Evolutionary conservation across 1,140 invertebrate genomes (phyloP), one percentile per base, ranked within the genome.

Genomic region (Drosophila setifemur): DNA sequence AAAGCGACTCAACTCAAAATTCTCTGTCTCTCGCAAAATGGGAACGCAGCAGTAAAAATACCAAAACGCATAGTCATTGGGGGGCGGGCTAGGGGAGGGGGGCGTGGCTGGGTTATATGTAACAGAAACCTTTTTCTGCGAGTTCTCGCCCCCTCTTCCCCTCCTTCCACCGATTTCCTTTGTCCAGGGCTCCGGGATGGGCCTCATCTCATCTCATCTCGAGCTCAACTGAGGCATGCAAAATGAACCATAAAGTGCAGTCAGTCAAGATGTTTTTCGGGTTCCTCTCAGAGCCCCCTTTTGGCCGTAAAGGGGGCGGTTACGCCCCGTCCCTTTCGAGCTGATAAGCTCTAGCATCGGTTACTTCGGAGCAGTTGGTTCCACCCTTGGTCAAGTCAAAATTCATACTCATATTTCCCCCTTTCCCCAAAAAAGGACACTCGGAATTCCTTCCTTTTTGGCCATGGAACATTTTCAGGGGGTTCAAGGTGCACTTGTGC

Each of bases 1-100:
- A 58, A 63, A 45, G 50, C 70, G 52, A 68, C 54, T 50, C 70
- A 52, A 68, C 54, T 50, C 50, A 48, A 69, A 64, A 54, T 70
- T 70, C 44, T 75, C 58, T 66, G 49, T 55, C 49, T 71, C 19
- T 40, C 61, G 54, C n/a, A n/a, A n/a, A n/a, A n/a, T n/a, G n/a
- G n/a, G n/a, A n/a, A n/a, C 61, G 54, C 49, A 72, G 63, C 67
- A 66, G 77, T 82, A 60, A 76, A 73, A 81, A 81, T 81, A 58
- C 73, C 77, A 61, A 47, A 82, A 44, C 73, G 72, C 67, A 76
- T 52, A 72, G 72, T 40, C 44, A 55, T 53, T 47, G 29, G 39
- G 44, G 40, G 14, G 35, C 18, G 16, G 11, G n/a, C n/a, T n/a
- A n/a, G n/a, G n/a, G n/a, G 19, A 23, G 45, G 37, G 23, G 23